Conservation (phyloP, 1,140 invertebrate species). For the Augochlora pura region DNA sequence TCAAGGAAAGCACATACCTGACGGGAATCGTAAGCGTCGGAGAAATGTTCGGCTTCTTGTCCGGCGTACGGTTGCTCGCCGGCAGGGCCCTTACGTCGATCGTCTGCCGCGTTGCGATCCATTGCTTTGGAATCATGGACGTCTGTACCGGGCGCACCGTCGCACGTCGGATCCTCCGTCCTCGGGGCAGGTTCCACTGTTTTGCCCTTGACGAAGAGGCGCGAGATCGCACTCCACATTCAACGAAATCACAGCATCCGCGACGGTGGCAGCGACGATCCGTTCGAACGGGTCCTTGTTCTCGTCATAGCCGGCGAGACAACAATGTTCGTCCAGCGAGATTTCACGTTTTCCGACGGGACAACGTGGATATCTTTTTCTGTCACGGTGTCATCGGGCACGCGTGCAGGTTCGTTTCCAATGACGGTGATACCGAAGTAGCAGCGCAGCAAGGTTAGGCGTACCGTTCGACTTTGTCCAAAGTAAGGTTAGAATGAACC, state of each 20-base stretch:
- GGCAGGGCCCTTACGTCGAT: conserved; percentile 73
- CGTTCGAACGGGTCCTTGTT: conserved; percentile 52
- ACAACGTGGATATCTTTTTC: neutral
- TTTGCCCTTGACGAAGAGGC: conserved; percentile 75
- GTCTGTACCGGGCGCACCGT: conserved; percentile 70
- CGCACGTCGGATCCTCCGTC: conserved; percentile 59
- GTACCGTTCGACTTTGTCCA: neutral
- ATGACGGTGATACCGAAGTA: neutral
- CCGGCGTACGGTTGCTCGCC: conserved; percentile 60
- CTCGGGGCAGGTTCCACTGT: conserved; percentile 64
- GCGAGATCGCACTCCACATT: conserved; percentile 79
- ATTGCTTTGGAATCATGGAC: conserved; percentile 80
- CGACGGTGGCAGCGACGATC: conserved; percentile 25
- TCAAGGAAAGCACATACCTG: conserved; percentile 63
- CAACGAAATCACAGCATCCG: conserved; percentile 61
- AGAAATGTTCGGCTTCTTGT: conserved; percentile 70
- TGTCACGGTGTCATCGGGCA: conserved; percentile 6
- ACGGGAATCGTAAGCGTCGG: conserved; percentile 74
- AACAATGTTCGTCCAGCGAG: neutral
- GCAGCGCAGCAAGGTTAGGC: conserved; percentile 28
- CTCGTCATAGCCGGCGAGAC: conserved; percentile 62
- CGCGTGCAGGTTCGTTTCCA: neutral
- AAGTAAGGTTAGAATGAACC: conserved; percentile 29
- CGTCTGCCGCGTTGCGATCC: conserved; percentile 78
- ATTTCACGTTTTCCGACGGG: neutral